A percentile compares a stretch with the other conserved stretches of the same genome.
phyloP scores from a whole-genome alignment of 2,113 vertebrate species.

The Prietella phreatophila region DNA sequence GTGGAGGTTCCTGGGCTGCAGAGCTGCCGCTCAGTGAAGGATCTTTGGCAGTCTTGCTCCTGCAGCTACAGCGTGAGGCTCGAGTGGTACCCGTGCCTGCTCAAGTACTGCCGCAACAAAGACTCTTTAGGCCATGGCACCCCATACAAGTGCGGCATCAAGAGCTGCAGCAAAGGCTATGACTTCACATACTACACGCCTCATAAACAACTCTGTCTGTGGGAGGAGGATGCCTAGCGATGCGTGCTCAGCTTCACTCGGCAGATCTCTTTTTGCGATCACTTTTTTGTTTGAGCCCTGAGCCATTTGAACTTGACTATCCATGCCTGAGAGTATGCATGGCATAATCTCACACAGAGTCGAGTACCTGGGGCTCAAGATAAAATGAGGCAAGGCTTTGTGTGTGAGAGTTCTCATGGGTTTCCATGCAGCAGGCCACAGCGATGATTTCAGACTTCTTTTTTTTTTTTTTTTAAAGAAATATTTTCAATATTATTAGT shows the following conservation, averaged over 20 bases:
- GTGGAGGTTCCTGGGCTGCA: constrained; percentile 70
- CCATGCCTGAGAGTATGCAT: neutral
- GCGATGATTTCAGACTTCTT: neutral
- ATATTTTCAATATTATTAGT: neutral
- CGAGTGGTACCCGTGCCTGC: constrained; percentile 95
- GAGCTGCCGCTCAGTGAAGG: constrained; percentile 75
- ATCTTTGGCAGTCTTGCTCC: constrained; percentile 82
- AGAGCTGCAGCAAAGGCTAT: constrained; percentile 95
- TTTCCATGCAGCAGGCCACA: neutral
- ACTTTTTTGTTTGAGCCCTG: neutral
- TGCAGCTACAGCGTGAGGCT: constrained; percentile 87
- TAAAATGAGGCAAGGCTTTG: neutral
- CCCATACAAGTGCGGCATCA: constrained; percentile 97
- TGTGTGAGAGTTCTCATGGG: neutral
- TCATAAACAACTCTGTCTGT: constrained; percentile 89
- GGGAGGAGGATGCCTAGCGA: constrained; percentile 89
- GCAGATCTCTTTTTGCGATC: neutral
- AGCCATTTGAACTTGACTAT: neutral
- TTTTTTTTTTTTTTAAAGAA: neutral
- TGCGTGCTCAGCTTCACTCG: neutral
- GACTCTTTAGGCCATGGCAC: constrained; percentile 75
- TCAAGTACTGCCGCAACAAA: constrained; percentile 89
- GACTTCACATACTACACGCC: constrained; percentile 86
- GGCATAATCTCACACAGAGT: neutral
- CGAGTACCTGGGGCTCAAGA: neutral